phyloP scores from a whole-genome alignment of 1,140 invertebrate species.

The Cydia pomonella region DNA sequence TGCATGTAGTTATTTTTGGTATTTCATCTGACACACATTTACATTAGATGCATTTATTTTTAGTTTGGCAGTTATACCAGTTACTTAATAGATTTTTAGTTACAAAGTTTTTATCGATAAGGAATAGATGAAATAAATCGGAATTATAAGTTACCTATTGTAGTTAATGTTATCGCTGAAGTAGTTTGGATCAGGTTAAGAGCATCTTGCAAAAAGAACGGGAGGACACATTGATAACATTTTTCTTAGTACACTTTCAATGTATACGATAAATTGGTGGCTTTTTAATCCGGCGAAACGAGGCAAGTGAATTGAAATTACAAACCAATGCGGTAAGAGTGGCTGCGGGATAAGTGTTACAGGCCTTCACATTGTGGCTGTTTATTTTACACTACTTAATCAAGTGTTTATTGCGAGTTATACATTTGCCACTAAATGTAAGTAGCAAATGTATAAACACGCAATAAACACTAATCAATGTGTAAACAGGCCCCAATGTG shows the following conservation, averaged over 20 bases:
- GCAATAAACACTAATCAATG: no score
- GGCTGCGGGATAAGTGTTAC: no score
- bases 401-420: no score
- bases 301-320: background rate
- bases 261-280: background rate
- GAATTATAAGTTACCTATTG: background rate
- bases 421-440: no score
- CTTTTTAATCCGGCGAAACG: background rate
- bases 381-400: no score
- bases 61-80: constrained; percentile 18
- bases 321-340: no score
- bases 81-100: background rate
- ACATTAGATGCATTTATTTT: background rate
- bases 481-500: no score
- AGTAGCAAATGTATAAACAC: no score
- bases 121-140: background rate
- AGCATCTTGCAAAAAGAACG: background rate
- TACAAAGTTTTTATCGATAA: background rate
- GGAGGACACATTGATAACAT: constrained; percentile 17
- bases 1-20: constrained; percentile 52
- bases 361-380: no score
- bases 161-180: background rate
- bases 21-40: constrained; percentile 40
- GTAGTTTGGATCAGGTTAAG: background rate
- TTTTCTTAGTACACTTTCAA: background rate